Evolutionary conservation across 2,113 vertebrate species (phyloP).

Genomic region (Sceloporus undulatus): DNA sequence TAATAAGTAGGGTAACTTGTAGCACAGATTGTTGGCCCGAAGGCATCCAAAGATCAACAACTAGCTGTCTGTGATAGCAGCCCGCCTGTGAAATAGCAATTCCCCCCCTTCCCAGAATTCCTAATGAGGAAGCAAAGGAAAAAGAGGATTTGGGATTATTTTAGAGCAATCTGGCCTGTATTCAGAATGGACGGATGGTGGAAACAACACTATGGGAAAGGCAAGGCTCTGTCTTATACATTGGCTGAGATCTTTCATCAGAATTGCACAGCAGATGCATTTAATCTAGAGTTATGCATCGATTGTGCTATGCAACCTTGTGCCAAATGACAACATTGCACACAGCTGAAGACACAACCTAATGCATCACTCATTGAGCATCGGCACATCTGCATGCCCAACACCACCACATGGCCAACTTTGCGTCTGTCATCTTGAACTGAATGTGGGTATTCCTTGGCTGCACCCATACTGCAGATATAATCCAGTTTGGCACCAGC

Average conservation of each 20-base stretch:
- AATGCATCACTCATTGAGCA: no score
- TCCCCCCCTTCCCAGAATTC: slow-evolving; percentile 69
- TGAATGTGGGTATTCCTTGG: no score
- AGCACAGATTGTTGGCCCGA: slow-evolving; percentile 81
- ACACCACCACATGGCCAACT: no score
- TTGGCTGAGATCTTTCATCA: no score
- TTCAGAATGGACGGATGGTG: slow-evolving; percentile 32
- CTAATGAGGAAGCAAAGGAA: slow-evolving; percentile 48
- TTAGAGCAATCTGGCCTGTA: neutral
- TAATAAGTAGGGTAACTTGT: slow-evolving; percentile 69
- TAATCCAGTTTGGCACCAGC: no score
- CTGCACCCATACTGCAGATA: no score
- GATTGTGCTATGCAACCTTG: no score
- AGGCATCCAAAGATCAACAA: slow-evolving; percentile 82
- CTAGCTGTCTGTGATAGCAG: slow-evolving; percentile 76
- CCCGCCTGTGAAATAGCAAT: slow-evolving; percentile 66
- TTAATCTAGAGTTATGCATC: no score
- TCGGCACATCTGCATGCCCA: no score
- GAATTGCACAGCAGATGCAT: no score
- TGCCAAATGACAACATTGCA: neutral
- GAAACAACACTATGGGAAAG: neutral
- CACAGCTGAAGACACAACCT: neutral
- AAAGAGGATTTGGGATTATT: slow-evolving; percentile 39
- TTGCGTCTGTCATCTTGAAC: no score
- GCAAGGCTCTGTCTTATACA: neutral